Evolutionary conservation across 1,140 invertebrate species (phyloP), one percentile per base, ranked within the genome.

Genomic region (Tyrophagus putrescentiae): DNA sequence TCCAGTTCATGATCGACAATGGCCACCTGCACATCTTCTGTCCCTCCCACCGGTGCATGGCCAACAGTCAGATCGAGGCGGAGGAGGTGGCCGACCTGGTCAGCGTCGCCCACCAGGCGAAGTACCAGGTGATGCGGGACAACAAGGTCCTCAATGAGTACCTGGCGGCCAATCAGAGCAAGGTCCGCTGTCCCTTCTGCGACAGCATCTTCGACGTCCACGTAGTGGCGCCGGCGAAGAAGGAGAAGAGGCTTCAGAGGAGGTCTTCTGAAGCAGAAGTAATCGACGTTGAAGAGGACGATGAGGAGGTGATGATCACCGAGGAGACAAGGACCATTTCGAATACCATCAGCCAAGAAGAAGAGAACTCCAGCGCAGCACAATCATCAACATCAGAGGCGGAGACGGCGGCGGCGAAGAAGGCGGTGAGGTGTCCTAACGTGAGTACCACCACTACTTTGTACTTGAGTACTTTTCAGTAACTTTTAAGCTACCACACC

Each of bases 1-100:
- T 54, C 39, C 52, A 31, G 4, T 54, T 54, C 31, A 54, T 54
- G 52, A 54, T 54, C 52, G 52, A 54, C 25, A 54, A 54, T 54
- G 52, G 52, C 25, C 52, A 54, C 39, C 28, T 31, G 3, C 52
- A n/a, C 3, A 54, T 54, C 31, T 54, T 4, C 13, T 54, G 52
- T 54, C 52, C 52, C n/a, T 54, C 52, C 21, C 39, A n/a, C 39
- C 32, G 39, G 39, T 54, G 52, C 39, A 27, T 54, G 25, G 9
- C 2, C 1, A 31, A 31, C n/a, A 13, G 39, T 27, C 13, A 13
- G 31, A 31, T 54, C 9, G 9, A 13, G 13, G 9, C 13, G 3
- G 27, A 54, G 11, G 52, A 54, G 25, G 39, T 54, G 18, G 25
- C 18, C 3, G 3, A 1, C 3, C 13, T 54, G n/a, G 39, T 54